Conservation (phyloP, 2,797 vertebrate genomes). For the Cuniculus paca region DNA sequence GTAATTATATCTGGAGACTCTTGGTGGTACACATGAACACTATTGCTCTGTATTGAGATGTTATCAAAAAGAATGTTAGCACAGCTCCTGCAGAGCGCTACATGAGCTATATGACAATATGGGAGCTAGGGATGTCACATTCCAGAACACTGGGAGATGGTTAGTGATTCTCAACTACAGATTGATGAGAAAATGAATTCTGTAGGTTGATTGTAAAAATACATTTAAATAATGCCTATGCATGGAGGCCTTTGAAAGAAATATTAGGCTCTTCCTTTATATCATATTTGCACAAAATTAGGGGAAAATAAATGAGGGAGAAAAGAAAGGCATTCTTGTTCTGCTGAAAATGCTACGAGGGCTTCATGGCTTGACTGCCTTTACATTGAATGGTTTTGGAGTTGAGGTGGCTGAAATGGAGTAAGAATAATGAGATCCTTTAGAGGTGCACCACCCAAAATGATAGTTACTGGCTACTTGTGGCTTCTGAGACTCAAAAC, state of each 20-base stretch:
- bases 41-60: neutral
- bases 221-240: neutral
- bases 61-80: neutral
- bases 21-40: neutral
- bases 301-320: neutral
- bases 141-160: neutral
- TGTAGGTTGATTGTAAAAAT: conserved; percentile 61
- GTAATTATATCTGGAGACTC: neutral
- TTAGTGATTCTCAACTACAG: conserved; percentile 49
- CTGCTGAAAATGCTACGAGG: neutral
- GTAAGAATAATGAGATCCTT: neutral
- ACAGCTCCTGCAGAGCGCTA: neutral
- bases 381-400: neutral
- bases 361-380: neutral
- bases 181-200: conserved; percentile 58
- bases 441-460: neutral
- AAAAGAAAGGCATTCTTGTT: neutral
- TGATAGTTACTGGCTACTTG: neutral
- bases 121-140: neutral
- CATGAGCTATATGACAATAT: neutral
- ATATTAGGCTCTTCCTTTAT: conserved; percentile 26
- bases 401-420: neutral
- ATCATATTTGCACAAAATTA: conserved; percentile 52
- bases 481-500: neutral
- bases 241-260: conserved; percentile 40